These are phyloP conservation scores for Datnioides undecimradiatus DNA, from an alignment of 2,113 vertebrate species.

Conservation along the genomic window DNA sequence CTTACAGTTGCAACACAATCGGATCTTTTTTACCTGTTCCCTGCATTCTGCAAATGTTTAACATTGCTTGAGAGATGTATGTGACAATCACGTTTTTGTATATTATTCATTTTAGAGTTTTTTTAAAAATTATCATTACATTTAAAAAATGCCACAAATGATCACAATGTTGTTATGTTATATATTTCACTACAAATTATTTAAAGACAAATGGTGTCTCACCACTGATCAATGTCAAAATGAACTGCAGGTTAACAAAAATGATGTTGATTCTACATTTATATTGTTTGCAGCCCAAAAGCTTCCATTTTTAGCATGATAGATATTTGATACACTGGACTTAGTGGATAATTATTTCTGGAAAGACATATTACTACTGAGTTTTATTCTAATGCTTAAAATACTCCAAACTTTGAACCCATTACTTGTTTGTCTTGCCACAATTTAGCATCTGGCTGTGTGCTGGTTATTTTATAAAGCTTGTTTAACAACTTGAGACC, in stretches of 20 bases:
- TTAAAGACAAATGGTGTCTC: not conserved
- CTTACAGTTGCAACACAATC: conserved; percentile 6
- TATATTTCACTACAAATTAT: not conserved
- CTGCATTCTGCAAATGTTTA: not conserved
- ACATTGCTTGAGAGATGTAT: not conserved
- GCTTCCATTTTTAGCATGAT: not conserved
- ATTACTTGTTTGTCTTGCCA: too few species aligned
- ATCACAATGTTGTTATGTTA: not conserved
- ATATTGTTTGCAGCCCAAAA: not conserved
- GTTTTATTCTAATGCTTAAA: not conserved
- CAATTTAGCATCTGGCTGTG: too few species aligned
- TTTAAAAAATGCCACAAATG: not conserved
- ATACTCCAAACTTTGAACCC: too few species aligned
- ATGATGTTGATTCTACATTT: not conserved
- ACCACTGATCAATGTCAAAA: not conserved
- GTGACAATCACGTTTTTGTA: too few species aligned
- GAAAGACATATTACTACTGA: not conserved
- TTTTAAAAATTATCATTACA: not conserved
- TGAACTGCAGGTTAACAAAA: not conserved
- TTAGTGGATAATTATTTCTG: not conserved
- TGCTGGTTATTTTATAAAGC: too few species aligned
- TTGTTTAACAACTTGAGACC: too few species aligned
- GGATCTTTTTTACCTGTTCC: not conserved
- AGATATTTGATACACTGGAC: not conserved
- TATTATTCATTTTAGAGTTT: too few species aligned